Evolutionary conservation across 2,888 invertebrate genomes (phyloP), one percentile per base, ranked within the genome.

Genomic region (Cabera pusaria): DNA sequence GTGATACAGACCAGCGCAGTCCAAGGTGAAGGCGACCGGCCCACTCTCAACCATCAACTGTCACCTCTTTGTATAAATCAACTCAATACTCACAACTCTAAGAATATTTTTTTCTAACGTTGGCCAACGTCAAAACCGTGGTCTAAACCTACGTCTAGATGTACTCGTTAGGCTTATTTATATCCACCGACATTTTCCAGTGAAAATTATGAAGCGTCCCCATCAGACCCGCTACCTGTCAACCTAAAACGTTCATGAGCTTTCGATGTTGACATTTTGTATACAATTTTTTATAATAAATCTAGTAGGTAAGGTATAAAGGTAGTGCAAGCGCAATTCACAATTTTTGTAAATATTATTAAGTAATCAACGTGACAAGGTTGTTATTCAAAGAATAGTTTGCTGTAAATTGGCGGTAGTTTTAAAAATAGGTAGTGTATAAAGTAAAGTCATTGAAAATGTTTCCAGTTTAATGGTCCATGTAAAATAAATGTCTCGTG

Each of bases 11-110:
- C 65, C 86, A 86, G 77, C n/a, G n/a, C 64, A 56, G 49, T 64
- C 59, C 83, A 87, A 87, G 88, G 88, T 86, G 84, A 87, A 86
- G 88, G 87, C 80, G 70, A 78, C 53, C 66, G 61, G 55, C 48
- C 50, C 50, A 52, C 52, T 49, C 49, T 25, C 26, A 44, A 39
- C 53, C 66, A 70, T 71, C 78, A 75, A 64, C 65, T 72, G 76
- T 76, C 77, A 71, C 68, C 64, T 64, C 51, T 65, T 66, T 68
- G 51, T 77, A 77, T 74, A 74, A 74, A 80, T 76, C 69, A 76
- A 70, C 59, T 74, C 72, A 75, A 71, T 54, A 45, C 41, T 51
- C 62, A 56, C 53, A 59, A 52, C 33, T 56, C 52, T 59, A 44
- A 45, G 48, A 49, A 14, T 14, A 14, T n/a, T n/a, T 7, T 34